Conservation (phyloP, 2,888 invertebrate species). For the Spilosoma lubricipeda region DNA sequence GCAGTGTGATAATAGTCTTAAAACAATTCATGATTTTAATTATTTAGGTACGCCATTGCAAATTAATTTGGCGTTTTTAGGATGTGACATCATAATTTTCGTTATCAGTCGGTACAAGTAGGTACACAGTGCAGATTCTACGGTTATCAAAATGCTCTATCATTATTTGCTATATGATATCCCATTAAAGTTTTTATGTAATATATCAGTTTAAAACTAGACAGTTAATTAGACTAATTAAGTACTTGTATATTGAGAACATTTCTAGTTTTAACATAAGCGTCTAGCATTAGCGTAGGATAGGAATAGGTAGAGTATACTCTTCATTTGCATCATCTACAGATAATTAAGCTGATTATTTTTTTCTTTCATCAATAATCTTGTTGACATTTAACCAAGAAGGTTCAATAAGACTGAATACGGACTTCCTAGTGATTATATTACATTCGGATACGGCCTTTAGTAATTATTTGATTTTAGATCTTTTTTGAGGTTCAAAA, state of each 20-base stretch:
- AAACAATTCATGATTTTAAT: background rate
- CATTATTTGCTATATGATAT: conserved; percentile 31
- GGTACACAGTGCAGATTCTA: background rate
- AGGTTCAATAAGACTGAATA: background rate
- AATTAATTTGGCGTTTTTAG: conserved; percentile 34
- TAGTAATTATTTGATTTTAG: background rate
- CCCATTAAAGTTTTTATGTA: background rate
- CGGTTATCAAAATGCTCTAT: conserved; percentile 39
- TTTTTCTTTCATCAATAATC: background rate
- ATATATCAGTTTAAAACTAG: background rate
- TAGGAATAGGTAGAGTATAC: background rate
- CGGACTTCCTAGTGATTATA: background rate
- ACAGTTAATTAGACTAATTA: background rate
- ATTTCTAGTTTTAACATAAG: conserved; percentile 8
- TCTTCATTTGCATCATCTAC: background rate
- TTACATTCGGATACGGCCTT: background rate
- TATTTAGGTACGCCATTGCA: background rate
- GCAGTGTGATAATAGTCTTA: background rate
- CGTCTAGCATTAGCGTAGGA: background rate
- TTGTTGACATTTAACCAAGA: background rate
- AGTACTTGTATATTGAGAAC: background rate
- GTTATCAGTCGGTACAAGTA: conserved; percentile 43
- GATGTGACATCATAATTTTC: conserved; percentile 40
- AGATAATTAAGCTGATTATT: background rate
- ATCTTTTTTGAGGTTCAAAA: background rate